Conservation (phyloP, 1,140 invertebrate genomes). For the Paraescarpia echinospica region DNA sequence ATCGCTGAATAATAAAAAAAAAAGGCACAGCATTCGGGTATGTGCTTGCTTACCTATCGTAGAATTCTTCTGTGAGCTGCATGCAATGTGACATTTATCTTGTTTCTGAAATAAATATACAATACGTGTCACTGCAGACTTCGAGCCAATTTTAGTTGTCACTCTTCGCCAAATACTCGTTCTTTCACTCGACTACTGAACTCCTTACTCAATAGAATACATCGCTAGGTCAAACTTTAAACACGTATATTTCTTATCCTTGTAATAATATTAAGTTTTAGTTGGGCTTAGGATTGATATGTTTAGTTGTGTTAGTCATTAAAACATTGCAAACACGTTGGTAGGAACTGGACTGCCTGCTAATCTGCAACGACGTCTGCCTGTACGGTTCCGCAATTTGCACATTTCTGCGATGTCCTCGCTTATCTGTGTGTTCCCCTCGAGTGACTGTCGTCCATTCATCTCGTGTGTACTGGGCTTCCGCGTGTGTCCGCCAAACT, state of each 20-base stretch:
- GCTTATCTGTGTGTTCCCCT: not conserved
- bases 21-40: not conserved
- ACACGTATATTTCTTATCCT: too few species aligned
- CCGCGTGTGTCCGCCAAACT: not conserved
- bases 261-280: too few species aligned
- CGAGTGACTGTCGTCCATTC: not conserved
- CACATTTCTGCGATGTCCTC: not conserved
- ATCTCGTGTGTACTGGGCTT: not conserved
- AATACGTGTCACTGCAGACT: not conserved
- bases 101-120: not conserved
- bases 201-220: too few species aligned
- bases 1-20: not conserved
- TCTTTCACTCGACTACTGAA: too few species aligned
- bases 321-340: too few species aligned
- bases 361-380: not conserved
- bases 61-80: not conserved
- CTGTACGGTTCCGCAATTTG: not conserved
- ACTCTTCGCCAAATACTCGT: too few species aligned
- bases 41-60: not conserved
- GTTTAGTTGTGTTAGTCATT: too few species aligned
- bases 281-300: too few species aligned
- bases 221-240: too few species aligned
- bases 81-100: not conserved
- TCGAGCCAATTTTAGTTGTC: too few species aligned
- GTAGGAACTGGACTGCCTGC: not conserved